Base-by-base conservation (phyloP, 2,797 vertebrate genomes). In the Ctenopoma multispine region DNA sequence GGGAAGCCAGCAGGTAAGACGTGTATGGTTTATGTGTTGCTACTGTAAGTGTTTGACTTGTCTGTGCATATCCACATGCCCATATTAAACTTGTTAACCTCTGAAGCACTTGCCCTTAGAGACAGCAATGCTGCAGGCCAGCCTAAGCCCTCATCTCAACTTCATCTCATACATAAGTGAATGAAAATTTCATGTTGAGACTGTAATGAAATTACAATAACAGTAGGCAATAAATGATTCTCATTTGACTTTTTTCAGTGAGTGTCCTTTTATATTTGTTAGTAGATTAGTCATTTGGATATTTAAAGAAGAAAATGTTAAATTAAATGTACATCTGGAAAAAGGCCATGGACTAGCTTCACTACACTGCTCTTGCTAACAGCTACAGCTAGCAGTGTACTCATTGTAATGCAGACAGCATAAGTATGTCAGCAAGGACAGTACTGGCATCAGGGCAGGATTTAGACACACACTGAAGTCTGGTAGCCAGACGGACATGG, bases 341-440 rank as follows among this genome's bases (percentile, higher is more conserved):
- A 72, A 38, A 10, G 56, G 17, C 13, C 20, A 18, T 38, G n/a
- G 18, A 49, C 20, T 61, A 57, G 17, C 60, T 64, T 43, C 44
- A 64, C 24, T 17, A 12, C 57, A 63, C 81, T 63, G 56, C 40
- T 69, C 4, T 44, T 24, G 66, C 36, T 58, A 29, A 72, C 40
- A 59, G 69, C 72, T 76, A 64, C 66, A 31, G 62, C 64, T 53
- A 76, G 41, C 41, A 57, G 48, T 48, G 60, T 21, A 31, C 31
- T 49, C 62, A 64, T 31, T 57, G 64, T 79, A 77, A 78, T 61
- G 72, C 21, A 5, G 67, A 81, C 27, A 56, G 72, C 60, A 50
- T 2, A 87, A 86, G 78, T 81, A 72, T 88, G 83, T 87, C 85
- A 88, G 68, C 82, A 78, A 85, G 63, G 53, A 67, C 72, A 74